A percentile compares a stretch with the other conserved stretches of the same genome.
Evolutionary conservation across 2,888 invertebrate species (phyloP).

Genomic region (Polyploca ridens): DNA sequence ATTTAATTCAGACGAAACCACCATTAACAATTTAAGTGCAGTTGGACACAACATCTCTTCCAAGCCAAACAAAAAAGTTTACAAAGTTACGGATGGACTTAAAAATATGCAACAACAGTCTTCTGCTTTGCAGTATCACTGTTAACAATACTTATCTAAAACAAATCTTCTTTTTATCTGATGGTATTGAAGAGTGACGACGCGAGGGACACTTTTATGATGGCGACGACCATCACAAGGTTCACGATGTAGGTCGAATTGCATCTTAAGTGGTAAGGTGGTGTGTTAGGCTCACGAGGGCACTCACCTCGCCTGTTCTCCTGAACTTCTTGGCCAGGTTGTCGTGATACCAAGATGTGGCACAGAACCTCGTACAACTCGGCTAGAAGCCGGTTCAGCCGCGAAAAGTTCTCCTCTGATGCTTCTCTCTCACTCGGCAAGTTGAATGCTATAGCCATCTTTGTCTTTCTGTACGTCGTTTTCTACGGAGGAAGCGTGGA

Average conservation of each 20-base stretch:
- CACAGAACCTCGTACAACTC: slow-evolving; percentile 84
- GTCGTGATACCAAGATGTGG: slow-evolving; percentile 82
- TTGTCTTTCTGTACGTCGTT: slow-evolving; percentile 66
- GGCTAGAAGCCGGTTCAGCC: slow-evolving; percentile 82
- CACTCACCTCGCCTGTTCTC: slow-evolving; percentile 82
- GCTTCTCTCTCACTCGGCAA: slow-evolving; percentile 83
- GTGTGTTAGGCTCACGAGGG: slow-evolving; percentile 78
- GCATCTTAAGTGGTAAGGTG: slow-evolving; percentile 84
- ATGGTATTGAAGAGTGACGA: slow-evolving; percentile 82
- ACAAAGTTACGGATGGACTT: slow-evolving; percentile 69
- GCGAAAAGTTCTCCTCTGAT: slow-evolving; percentile 83
- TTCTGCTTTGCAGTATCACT: slow-evolving; percentile 82
- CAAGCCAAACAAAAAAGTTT: slow-evolving; percentile 54
- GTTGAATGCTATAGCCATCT: slow-evolving; percentile 85
- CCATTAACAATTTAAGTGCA: slow-evolving; percentile 83
- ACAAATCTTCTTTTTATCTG: slow-evolving; percentile 75
- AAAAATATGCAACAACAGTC: slow-evolving; percentile 82
- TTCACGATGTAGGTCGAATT: slow-evolving; percentile 85
- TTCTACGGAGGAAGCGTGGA: slow-evolving; percentile 79
- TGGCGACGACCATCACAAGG: slow-evolving; percentile 81
- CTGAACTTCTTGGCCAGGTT: slow-evolving; percentile 78
- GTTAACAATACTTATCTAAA: slow-evolving; percentile 79
- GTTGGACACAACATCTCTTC: slow-evolving; percentile 82
- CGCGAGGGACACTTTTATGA: slow-evolving; percentile 80
- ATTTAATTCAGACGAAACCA: slow-evolving; percentile 64